These are phyloP conservation scores for Scaptomyza graminum DNA, from an alignment of 1,140 invertebrate genomes.

Conservation along the genomic window DNA sequence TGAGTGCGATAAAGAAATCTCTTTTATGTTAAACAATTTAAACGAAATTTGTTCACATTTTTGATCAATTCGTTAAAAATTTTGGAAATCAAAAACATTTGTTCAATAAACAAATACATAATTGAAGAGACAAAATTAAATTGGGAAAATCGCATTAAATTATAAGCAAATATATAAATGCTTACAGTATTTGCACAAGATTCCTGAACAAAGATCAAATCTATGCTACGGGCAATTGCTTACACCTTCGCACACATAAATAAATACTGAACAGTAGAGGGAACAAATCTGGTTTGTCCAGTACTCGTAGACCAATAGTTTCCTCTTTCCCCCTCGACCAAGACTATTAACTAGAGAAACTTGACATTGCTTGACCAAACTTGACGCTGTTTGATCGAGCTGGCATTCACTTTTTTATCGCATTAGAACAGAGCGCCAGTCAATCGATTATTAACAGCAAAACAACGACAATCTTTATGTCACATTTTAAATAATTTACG, in stretches of 20 bases:
- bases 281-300: conserved; percentile 48
- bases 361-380: conserved; percentile 74
- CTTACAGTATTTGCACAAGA: background rate
- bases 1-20: conserved; percentile 2
- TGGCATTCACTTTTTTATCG: conserved; percentile 72
- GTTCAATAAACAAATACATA: no score
- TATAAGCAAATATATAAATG: background rate
- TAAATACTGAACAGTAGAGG: background rate
- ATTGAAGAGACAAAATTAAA: background rate
- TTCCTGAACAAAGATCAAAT: conserved; percentile 14
- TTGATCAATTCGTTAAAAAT: background rate
- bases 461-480: conserved; percentile 40
- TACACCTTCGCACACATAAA: conserved; percentile 30
- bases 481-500: conserved; percentile 58
- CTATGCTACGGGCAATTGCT: conserved; percentile 30
- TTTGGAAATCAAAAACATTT: background rate
- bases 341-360: conserved; percentile 56
- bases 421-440: conserved; percentile 16
- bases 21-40: background rate
- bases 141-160: no score
- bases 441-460: conserved; percentile 19
- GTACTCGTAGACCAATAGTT: conserved; percentile 9
- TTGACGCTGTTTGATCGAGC: conserved; percentile 13
- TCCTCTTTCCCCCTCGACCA: conserved; percentile 4
- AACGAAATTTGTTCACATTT: background rate